Percentiles rank a stretch among this genome's conserved stretches.
Evolutionary conservation across 2,113 vertebrate genomes (phyloP).

Genomic region (Chlorodrepanis virens): DNA sequence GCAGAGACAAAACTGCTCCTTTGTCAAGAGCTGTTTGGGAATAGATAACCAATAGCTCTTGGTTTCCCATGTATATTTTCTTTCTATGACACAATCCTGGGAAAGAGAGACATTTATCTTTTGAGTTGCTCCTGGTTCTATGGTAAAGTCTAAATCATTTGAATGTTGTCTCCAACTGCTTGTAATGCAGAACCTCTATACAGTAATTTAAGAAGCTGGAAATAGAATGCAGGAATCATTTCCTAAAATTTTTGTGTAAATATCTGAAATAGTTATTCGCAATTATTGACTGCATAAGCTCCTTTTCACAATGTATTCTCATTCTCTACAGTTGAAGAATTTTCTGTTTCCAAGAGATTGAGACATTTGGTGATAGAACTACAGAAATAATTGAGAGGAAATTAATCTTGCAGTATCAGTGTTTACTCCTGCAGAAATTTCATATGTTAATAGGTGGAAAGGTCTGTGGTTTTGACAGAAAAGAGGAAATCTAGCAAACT

Average conservation of each 20-base stretch:
- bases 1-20: background rate
- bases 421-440: background rate
- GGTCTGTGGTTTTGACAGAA: background rate
- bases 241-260: background rate
- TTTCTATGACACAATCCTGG: background rate
- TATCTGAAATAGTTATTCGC: background rate
- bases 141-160: background rate
- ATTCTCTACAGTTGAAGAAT: background rate
- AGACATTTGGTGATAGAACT: background rate
- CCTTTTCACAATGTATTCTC: background rate
- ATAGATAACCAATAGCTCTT: background rate
- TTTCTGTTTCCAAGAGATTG: background rate
- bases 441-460: background rate
- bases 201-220: background rate
- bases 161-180: background rate
- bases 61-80: background rate
- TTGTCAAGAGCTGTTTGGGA: background rate
- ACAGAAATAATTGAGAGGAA: background rate
- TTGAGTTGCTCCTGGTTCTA: background rate
- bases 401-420: background rate
- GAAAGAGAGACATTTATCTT: background rate
- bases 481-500: background rate
- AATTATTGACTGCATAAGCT: background rate
- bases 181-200: background rate
- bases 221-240: background rate